A percentile compares a stretch with the other conserved stretches of the same genome.
phyloP scores from a whole-genome alignment of 2,888 invertebrate genomes.

The Caenorhabditis doughertyi region DNA sequence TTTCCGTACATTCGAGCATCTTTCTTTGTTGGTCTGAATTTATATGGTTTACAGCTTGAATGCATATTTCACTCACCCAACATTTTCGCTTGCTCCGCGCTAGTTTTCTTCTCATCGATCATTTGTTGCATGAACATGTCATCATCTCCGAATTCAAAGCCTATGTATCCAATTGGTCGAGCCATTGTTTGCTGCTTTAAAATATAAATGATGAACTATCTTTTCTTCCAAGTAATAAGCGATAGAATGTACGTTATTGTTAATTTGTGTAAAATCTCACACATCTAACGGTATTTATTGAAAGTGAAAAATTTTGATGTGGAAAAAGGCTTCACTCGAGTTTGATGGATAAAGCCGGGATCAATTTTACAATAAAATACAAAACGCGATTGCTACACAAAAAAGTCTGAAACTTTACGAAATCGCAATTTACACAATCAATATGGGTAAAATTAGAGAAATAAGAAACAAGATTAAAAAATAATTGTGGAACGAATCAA shows the following conservation, averaged over 20 bases:
- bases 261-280: neutral
- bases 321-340: constrained; percentile 2
- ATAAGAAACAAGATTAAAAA: neutral
- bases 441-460: neutral
- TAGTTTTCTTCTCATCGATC: constrained; percentile 9
- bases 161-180: constrained; percentile 41
- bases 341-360: neutral
- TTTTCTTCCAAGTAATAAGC: too few species aligned
- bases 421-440: constrained; percentile 23
- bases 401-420: constrained; percentile 10
- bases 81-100: constrained; percentile 19
- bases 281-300: constrained; percentile 8
- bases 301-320: neutral
- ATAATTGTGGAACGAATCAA: constrained; percentile 21
- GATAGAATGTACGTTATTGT: neutral
- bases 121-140: constrained; percentile 44
- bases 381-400: constrained; percentile 24
- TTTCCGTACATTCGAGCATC: constrained; percentile 53
- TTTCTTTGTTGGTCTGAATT: constrained; percentile 50
- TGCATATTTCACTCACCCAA: constrained; percentile 13
- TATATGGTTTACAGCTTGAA: too few species aligned
- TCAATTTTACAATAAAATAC: constrained; percentile 27
- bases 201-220: neutral
- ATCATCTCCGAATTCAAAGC: constrained; percentile 49
- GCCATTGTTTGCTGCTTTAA: constrained; percentile 11